Evolutionary conservation across 2,797 vertebrate genomes (phyloP).

Genomic region (Salmo trutta): DNA sequence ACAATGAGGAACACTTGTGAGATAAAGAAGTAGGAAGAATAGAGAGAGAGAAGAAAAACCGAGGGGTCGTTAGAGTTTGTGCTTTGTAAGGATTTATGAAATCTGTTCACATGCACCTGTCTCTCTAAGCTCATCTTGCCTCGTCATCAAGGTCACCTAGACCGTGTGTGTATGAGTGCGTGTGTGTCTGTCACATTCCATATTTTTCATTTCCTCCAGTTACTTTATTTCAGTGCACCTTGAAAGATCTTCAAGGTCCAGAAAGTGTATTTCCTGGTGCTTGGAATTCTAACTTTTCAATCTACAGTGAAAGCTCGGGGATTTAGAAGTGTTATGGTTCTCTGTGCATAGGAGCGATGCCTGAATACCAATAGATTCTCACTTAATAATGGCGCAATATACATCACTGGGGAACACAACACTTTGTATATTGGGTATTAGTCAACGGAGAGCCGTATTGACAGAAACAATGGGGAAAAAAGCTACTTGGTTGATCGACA

Average conservation of each 20-base stretch:
- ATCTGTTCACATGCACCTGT: neutral
- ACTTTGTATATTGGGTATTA: neutral
- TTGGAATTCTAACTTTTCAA: neutral
- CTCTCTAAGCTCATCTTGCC: neutral
- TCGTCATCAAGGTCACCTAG: neutral
- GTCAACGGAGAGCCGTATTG: neutral
- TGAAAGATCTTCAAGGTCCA: neutral
- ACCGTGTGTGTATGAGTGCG: neutral
- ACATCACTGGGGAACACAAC: neutral
- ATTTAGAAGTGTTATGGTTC: neutral
- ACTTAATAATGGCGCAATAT: neutral
- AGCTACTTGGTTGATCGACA: neutral
- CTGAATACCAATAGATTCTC: constrained; percentile 4
- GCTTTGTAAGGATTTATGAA: neutral
- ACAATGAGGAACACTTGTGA: neutral
- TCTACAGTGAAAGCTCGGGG: neutral
- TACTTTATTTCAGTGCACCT: neutral
- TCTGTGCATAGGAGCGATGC: neutral
- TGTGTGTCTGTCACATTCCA: neutral
- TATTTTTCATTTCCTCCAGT: neutral
- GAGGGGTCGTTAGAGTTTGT: neutral
- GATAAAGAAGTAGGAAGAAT: neutral
- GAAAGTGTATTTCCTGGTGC: neutral
- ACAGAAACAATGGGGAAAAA: neutral
- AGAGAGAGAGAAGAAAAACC: neutral